Evolutionary conservation across 1,140 invertebrate genomes (phyloP).

Genomic region (Anoplolepis gracilipes): DNA sequence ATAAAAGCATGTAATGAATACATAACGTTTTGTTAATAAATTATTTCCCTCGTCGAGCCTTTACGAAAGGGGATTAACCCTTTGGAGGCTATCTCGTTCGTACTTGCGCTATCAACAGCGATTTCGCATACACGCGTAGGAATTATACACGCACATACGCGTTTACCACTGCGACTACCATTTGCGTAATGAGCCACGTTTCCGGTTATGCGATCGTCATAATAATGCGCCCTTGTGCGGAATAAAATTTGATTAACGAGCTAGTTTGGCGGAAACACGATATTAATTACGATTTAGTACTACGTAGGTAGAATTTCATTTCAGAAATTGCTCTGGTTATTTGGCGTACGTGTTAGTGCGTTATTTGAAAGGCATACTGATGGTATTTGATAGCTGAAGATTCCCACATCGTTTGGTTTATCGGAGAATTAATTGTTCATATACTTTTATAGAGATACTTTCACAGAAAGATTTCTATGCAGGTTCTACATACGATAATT

Average conservation of each 20-base stretch:
- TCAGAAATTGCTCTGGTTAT: conserved; percentile 61
- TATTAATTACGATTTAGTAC: conserved; percentile 63
- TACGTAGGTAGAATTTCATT: conserved; percentile 63
- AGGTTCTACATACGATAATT: background rate
- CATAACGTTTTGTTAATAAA: conserved; percentile 45
- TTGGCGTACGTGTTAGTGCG: conserved; percentile 8
- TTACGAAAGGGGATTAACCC: conserved; percentile 35
- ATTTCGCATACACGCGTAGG: background rate
- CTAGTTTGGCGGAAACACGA: conserved; percentile 58
- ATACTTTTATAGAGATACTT: background rate
- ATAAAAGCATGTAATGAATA: conserved; percentile 33
- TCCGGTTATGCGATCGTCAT: conserved; percentile 57
- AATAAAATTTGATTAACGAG: conserved; percentile 62
- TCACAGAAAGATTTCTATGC: background rate
- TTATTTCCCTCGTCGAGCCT: conserved; percentile 23
- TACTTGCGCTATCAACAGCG: conserved; percentile 23
- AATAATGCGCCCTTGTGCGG: conserved; percentile 50
- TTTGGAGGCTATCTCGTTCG: conserved; percentile 19
- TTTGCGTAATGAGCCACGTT: conserved; percentile 58
- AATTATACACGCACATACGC: background rate
- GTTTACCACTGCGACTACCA: background rate
- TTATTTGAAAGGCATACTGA: conserved; percentile 46
- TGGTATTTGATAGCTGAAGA: conserved; percentile 16
- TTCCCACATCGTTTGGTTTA: background rate
- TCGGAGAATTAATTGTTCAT: background rate